Evolutionary conservation across 2,888 invertebrate species (phyloP), one percentile per base, ranked within the genome.

Genomic region (Phrixothrix hirtus): DNA sequence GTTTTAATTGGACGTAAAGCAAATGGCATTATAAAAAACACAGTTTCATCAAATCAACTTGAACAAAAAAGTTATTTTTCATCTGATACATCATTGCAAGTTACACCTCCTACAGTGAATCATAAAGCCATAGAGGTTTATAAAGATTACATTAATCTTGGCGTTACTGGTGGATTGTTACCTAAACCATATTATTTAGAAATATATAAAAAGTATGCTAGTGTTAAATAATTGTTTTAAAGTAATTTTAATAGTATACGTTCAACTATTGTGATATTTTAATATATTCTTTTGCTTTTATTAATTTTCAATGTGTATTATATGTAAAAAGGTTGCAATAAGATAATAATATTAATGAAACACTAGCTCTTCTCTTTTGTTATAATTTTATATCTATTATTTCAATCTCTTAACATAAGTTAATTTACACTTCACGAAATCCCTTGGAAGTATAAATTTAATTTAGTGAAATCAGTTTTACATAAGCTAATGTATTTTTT

Each of bases 41-140:
- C 80, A 30, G 79, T 79, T 45, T 62, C 74, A 37, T 70, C 72
- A 7, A 77, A 80, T 1, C 80, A 80, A 57, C 72, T 85, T 68
- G 82, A 84, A 1, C 83, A 84, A 9, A 79, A 81, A 66, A 84
- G 84, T 66, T 81, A 81, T 0, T 84, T 88, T 71, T 79, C 82
- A 0, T 80, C 83, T 55, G 86, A 85, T 72, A 82, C 83, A 50
- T 79, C 83, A 0, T 77, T 81, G 13, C 77, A 83, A 66, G 84
- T 87, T 12, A 81, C 81, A 31, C 81, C 86, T 14, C 89, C 89
- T 1, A 81, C 78, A 1, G 87, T 90, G 9, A 78, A 79, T 6
- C 76, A 80, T 58, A 75, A 78, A 9, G 82, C 87, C 31, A 78
- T 83, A 39, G 83, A 84, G 60, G 81, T 89, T 57, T 92, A 92